Evolutionary conservation across 2,888 invertebrate species (phyloP).

Genomic region (Caenorhabditis sp.): DNA sequence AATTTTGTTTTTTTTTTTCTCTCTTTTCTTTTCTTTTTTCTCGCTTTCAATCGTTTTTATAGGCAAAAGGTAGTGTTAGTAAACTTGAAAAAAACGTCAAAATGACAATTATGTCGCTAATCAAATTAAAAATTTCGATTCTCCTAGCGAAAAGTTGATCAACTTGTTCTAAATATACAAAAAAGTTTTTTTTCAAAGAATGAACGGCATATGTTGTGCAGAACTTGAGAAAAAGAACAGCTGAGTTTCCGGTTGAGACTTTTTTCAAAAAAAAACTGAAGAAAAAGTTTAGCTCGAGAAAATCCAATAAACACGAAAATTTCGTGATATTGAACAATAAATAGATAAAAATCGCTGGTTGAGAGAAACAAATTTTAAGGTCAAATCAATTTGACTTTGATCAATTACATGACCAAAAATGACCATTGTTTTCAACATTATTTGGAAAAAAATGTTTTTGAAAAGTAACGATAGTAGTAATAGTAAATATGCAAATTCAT

Average conservation of each 20-base stretch:
- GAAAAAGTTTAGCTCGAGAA: background rate
- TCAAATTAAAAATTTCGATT: background rate
- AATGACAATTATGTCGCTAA: background rate
- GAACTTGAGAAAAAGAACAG: background rate
- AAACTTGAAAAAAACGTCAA: too few species aligned
- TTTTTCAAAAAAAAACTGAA: background rate
- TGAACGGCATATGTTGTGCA: background rate
- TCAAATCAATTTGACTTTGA: constrained; percentile 2
- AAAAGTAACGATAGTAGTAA: too few species aligned
- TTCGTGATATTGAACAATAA: background rate
- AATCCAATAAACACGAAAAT: background rate
- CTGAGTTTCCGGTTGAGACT: constrained; percentile 2
- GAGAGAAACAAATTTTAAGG: background rate
- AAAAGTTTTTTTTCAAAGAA: background rate
- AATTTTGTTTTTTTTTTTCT: too few species aligned
- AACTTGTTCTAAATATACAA: too few species aligned
- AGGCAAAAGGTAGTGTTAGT: too few species aligned
- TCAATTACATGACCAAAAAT: background rate
- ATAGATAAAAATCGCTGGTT: background rate
- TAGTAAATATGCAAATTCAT: background rate
- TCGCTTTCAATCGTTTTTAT: too few species aligned
- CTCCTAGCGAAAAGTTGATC: background rate
- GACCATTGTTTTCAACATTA: background rate
- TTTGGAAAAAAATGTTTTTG: background rate
- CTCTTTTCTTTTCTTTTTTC: too few species aligned